Base-by-base conservation (phyloP, 2,888 invertebrate species). In the Drosophila pseudotakahashii region DNA sequence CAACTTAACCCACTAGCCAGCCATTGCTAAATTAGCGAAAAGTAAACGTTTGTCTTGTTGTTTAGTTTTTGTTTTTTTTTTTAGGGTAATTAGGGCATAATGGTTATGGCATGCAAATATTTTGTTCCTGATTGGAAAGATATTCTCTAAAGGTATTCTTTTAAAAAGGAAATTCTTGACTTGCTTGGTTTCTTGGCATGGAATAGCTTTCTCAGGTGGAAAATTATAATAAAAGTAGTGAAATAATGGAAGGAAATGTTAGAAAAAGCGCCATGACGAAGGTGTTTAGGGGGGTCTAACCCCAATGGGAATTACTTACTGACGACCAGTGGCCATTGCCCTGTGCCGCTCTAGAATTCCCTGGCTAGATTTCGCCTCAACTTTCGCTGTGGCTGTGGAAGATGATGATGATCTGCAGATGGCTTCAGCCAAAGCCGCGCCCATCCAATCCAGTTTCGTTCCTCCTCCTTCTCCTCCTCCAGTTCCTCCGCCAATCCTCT, bases 401-500 rank as follows among this genome's bases (percentile, higher is more conserved):
- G 52, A 47, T 55, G 76, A 47, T 55, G 76, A 59, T 61, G 77
- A 76, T 78, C 61, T 72, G 68, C 79, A 76, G 81, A 79, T 81
- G 78, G 64, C 55, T 60, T 55, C 75, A 39, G 47, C 51, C 14
- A 36, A 30, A 59, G 64, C 76, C 84, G 84, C 84, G 87, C 80
- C 87, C 81, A 76, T 58, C 6, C 68, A 86, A 83, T 86, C 81
- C 87, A 83, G 81, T 79, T 80, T 81, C 30, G 30, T 30, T 30
- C 30, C 30, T 30, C 26, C 26, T n/a, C 2, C 23, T 4, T 4
- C 23, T 23, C 23, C 23, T 26, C 26, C 26, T 26, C 26, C 5
- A 26, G 39, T 7, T 14, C 26, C 42, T 4, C 26, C 57, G 4
- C 23, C 44, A 13, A 19, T 19, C 41, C 52, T 19, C 36, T 30